These are phyloP conservation scores for Corydoras sp. DNA, from an alignment of 2,113 vertebrate genomes.

Conservation along the genomic window DNA sequence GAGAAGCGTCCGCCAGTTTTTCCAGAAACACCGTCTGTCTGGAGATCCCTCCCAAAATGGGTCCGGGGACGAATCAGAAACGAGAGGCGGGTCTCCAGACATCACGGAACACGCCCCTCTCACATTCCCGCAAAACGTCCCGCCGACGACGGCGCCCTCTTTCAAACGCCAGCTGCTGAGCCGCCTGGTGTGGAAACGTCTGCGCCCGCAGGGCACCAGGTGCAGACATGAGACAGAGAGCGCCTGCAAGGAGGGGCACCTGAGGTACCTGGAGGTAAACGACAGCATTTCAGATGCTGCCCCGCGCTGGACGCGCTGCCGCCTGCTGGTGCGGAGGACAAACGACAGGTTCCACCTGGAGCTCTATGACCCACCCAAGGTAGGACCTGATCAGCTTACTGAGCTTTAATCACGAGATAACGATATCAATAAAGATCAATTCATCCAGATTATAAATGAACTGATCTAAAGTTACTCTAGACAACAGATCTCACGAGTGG, in stretches of 20 bases:
- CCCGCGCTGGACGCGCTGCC: conserved; percentile 82
- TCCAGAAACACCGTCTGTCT: conserved; percentile 67
- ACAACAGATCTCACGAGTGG: no score
- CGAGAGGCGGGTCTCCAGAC: conserved; percentile 38
- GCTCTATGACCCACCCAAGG: conserved; percentile 94
- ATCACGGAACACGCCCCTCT: conserved; percentile 47
- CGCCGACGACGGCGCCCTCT: conserved; percentile 18
- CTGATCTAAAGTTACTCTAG: no score
- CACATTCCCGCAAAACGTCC: conserved; percentile 22
- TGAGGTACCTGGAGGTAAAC: conserved; percentile 85
- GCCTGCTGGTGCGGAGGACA: conserved; percentile 77
- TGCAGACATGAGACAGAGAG: conserved; percentile 58
- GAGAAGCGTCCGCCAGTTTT: conserved; percentile 56
- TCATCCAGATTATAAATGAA: no score
- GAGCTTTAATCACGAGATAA: no score
- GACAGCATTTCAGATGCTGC: conserved; percentile 83
- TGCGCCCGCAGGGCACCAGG: conserved; percentile 64
- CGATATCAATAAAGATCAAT: no score
- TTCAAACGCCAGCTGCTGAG: conserved; percentile 42
- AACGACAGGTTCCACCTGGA: conserved; percentile 75
- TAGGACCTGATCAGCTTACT: no score
- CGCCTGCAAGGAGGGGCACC: conserved; percentile 76
- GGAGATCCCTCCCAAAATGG: conserved; percentile 31
- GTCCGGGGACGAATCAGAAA: conserved; percentile 38
- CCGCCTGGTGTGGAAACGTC: conserved; percentile 60